These are phyloP conservation scores for Oriolus oriolus DNA, from an alignment of 2,113 vertebrate genomes.

Conservation along the genomic window DNA sequence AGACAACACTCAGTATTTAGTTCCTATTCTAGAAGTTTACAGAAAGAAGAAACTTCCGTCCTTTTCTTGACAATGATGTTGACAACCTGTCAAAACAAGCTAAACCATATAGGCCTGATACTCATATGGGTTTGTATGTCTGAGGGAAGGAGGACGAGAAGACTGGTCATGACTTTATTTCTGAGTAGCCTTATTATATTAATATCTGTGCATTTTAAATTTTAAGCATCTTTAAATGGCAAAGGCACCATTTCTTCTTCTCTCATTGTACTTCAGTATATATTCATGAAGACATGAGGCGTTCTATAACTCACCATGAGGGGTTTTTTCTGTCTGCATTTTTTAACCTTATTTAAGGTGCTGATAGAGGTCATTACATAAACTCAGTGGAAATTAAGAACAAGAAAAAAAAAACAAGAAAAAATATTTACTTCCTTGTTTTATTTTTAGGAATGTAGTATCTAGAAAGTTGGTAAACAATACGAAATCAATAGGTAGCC, in stretches of 20 bases:
- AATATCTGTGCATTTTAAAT: conserved; percentile 25
- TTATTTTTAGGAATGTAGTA: not conserved
- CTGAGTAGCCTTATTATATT: not conserved
- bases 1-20: not conserved
- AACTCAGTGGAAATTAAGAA: not conserved
- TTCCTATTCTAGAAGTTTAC: not conserved
- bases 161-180: not conserved
- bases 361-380: not conserved
- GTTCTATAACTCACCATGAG: conserved; percentile 3
- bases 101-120: not conserved
- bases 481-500: not conserved
- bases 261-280: conserved; percentile 16
- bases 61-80: not conserved
- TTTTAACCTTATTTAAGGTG: not conserved
- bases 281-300: not conserved
- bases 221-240: conserved; percentile 43
- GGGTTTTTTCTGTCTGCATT: not conserved
- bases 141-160: not conserved
- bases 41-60: not conserved
- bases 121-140: not conserved
- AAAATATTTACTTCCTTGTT: not conserved
- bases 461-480: not conserved
- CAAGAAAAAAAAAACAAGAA: not conserved
- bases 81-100: not conserved
- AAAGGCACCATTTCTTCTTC: not conserved